Base-by-base conservation (phyloP, 2,888 invertebrate species). In the Capitulum mitella region DNA sequence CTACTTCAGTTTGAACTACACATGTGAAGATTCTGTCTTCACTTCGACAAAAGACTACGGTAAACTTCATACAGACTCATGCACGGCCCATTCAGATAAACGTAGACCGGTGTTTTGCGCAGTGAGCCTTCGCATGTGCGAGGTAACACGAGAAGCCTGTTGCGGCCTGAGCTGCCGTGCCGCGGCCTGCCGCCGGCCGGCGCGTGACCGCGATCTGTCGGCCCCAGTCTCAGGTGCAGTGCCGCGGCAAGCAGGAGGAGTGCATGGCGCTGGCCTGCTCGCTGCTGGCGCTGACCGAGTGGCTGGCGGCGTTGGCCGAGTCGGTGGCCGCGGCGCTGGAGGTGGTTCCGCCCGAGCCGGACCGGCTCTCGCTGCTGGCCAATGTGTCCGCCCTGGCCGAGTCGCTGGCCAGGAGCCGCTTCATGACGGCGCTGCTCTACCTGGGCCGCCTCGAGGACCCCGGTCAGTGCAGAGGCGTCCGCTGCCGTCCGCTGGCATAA, bases 201-300 rank as follows among this genome's bases (percentile, higher is more conserved):
- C 12, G 43, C 5, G 6, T 5, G 6, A 12, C 43, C 43, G 43
- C 43, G 6, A 12, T 43, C 43, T 43, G 43, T 12, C 43, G 6
- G 43, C 43, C 43, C 6, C 70, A 70, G 70, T 40, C 26, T 6
- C 70, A 70, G 70, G 70, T 70, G 70, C 70, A 70, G 70, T 70
- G 70, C 37, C 70, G 82, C 79, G 22, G 82, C 75, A 95, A 95
- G 86, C 91, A 93, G 79, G 97, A 97, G 84, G 95, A 96, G 85
- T 91, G 93, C 83, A 89, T 93, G 29, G 86, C 94, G n/a, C 82
- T 87, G 51, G 92, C 95, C 0, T 90, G 91, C 79, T 91, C 94
- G 2, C 89, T 96, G n/a, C 89, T 95, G 29, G 92, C 93, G 0
- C 89, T 94, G 70, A 91, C 85, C 1, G 83, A 84, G 80, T 85